A percentile compares a stretch with the other conserved stretches of the same genome.
Conservation (phyloP, 2,888 invertebrate species). For the Sphecodes monilicornis region DNA sequence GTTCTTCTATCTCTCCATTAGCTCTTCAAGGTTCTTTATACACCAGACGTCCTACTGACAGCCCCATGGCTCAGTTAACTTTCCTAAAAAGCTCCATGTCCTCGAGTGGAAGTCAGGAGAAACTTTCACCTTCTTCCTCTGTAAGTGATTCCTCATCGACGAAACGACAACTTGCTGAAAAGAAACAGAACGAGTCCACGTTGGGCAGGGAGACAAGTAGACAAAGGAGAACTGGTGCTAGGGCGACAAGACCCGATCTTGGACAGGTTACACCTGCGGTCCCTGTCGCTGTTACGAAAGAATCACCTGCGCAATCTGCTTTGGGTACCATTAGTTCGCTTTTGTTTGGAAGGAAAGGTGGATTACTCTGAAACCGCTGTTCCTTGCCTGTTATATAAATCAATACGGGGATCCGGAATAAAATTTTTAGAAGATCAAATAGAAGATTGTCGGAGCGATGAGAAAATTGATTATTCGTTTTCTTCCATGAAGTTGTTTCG, state of each 20-base stretch:
- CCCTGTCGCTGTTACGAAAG: constrained; percentile 76
- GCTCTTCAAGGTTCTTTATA: constrained; percentile 88
- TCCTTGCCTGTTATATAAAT: constrained; percentile 25
- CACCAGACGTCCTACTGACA: constrained; percentile 88
- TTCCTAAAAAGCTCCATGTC: constrained; percentile 87
- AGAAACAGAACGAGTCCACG: constrained; percentile 75
- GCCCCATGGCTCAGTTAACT: constrained; percentile 92
- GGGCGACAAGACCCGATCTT: constrained; percentile 87
- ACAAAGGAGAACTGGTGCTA: constrained; percentile 85
- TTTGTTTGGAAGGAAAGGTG: constrained; percentile 94
- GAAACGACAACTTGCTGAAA: constrained; percentile 24
- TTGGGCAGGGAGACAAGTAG: constrained; percentile 80
- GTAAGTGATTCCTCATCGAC: constrained; percentile 57
- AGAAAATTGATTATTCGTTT: constrained; percentile 31
- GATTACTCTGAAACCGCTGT: constrained; percentile 87
- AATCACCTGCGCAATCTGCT: constrained; percentile 85
- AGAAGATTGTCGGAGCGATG: constrained; percentile 47
- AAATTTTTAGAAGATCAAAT: constrained; percentile 10
- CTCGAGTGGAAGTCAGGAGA: constrained; percentile 83
- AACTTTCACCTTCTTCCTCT: constrained; percentile 72
- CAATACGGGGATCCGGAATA: not conserved
- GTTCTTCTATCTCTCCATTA: constrained; percentile 87
- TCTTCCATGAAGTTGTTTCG: not conserved
- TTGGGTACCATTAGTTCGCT: constrained; percentile 92
- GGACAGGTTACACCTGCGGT: constrained; percentile 85